Evolutionary conservation across 2,797 vertebrate species (phyloP), one percentile per base, ranked within the genome.

Genomic region (Naso thynnoides): DNA sequence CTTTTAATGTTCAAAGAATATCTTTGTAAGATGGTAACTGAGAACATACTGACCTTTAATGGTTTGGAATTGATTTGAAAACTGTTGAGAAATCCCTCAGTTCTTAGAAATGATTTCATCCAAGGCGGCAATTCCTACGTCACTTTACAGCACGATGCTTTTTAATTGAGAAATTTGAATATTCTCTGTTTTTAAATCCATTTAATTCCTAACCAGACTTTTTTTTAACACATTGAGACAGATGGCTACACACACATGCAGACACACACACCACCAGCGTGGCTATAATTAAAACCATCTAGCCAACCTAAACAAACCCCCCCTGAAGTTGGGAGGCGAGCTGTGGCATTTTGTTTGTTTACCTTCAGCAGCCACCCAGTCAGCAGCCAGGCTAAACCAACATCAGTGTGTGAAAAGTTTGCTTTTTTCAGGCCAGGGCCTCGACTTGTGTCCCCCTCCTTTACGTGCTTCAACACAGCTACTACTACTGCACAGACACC

Each of bases 261-360:
- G 52, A 55, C 70, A 53, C 58, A 52, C 64, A 67, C 63, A 68
- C 41, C 67, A 15, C 15, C 68, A 65, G 29, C 8, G 1, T 24
- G 55, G 73, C 78, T 71, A 60, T 82, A 82, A 82, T 88, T 81
- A 81, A 83, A 84, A 64, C 77, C 65, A 64, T 39, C 74, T 74
- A 62, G 39, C 67, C 66, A 78, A 54, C 26, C 36, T 60, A 67
- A 73, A 62, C 65, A 31, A n/a, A 21, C 66, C 31, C 50, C 29
- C 36, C 26, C 18, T 5, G 27, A 49, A 62, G 8, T 6, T 21
- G 44, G 18, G 31, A 48, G 27, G 11, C 16, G 9, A 70, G 59
- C 42, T 62, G 63, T 80, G 77, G 83, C 57, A 47, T 81, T 68
- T 69, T 67, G 66, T 86, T 89, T 86, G 80, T 90, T 88, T 87